Percentiles rank a stretch among this genome's conserved stretches.
phyloP scores from a whole-genome alignment of 2,113 vertebrate species.

The Notiomystis cincta region DNA sequence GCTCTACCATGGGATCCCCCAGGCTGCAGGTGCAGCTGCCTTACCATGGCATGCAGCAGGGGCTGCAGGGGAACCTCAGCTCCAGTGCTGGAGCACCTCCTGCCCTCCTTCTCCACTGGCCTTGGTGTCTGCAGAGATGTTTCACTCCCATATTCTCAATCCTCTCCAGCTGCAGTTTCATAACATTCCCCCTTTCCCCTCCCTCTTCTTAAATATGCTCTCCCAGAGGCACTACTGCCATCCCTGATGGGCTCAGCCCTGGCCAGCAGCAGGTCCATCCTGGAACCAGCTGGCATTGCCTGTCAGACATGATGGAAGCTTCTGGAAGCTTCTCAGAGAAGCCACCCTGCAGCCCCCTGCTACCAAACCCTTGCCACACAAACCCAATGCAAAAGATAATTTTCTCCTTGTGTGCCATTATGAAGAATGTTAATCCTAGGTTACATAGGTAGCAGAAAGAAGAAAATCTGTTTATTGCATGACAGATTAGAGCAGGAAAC shows the following conservation, averaged over 20 bases:
- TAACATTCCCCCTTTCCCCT: accelerated
- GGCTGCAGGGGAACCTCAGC: neutral
- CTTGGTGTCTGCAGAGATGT: neutral
- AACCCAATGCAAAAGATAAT: neutral
- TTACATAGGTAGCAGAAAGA: neutral
- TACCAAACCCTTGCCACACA: neutral
- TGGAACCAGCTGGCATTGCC: neutral
- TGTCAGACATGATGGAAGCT: neutral
- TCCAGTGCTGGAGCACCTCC: accelerated
- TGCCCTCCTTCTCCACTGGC: neutral
- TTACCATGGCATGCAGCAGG: neutral
- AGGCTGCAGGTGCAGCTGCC: neutral
- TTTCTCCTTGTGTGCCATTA: neutral
- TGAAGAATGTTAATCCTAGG: neutral
- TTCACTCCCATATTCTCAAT: neutral
- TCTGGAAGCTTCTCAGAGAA: neutral
- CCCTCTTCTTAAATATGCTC: too few species aligned
- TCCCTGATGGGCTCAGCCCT: neutral
- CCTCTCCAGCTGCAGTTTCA: neutral
- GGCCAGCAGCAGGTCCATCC: neutral
- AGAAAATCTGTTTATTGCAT: neutral
- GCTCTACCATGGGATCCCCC: neutral
- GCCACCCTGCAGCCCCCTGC: neutral
- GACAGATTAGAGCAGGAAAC: neutral
- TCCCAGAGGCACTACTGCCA: neutral